Base-by-base conservation (phyloP, 2,888 invertebrate species). In the Neoascia interrupta region DNA sequence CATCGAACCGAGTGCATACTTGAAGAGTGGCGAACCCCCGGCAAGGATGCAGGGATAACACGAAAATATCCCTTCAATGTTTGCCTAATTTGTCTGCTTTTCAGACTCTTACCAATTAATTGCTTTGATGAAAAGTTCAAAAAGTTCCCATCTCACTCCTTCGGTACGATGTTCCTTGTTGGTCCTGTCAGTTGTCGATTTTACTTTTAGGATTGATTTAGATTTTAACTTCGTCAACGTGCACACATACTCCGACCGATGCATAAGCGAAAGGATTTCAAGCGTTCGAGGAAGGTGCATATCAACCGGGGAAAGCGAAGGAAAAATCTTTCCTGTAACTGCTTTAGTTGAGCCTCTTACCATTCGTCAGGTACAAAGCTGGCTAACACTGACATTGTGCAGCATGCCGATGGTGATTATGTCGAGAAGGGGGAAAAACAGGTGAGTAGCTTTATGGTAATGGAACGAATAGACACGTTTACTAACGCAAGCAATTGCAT, bases 91-190 rank as follows among this genome's bases (percentile, higher is more conserved):
- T 73, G 79, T 73, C 73, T 61, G 39, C 79, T 79, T 79, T 66
- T 68, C 73, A 68, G 72, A 54, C 79, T 79, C 79, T 79, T 56
- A 73, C 79, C 79, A 73, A 73, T 79, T 79, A 79, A 79, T 79
- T 79, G 73, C 79, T 79, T 49, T 79, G 79, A 79, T 73, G 73
- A 73, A 73, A 79, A 73, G 79, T 79, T 79, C 66, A 73, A 73
- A 72, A 73, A 68, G 49, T 61, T 72, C 51, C 39, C 8, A n/a
- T 26, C 19, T 21, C 39, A 31, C 8, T 6, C 31, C n/a, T n/a
- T n/a, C n/a, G n/a, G n/a, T n/a, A n/a, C 18, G 45, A 6, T 23
- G 19, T 26, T 28, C 19, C 28, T 36, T 16, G 18, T 43, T 19
- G 60, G 41, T 61, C 41, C 31, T 21, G 58, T 45, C 49, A 31